Conservation (phyloP, 1,140 invertebrate species). For the Octopus bimaculoides region DNA sequence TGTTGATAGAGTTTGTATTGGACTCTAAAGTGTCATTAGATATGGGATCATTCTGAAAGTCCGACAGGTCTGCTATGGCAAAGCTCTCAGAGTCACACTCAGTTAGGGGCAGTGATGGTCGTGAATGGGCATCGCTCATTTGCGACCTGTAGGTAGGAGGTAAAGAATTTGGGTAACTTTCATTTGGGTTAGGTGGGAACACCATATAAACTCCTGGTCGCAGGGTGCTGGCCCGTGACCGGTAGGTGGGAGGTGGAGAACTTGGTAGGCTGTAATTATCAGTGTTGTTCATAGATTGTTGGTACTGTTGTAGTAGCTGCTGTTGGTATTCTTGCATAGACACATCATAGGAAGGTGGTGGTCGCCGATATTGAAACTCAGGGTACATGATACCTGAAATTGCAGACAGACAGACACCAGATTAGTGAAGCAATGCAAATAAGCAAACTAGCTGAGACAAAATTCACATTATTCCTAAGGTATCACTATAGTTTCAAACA, state of each 20-base stretch:
- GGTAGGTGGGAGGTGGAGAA: constrained; percentile 52
- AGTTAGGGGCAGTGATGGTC: constrained; percentile 16
- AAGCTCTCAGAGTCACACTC: neutral
- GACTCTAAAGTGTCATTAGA: neutral
- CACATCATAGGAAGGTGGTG: constrained; percentile 53
- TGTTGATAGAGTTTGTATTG: neutral
- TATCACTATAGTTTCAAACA: too few relatives aligned
- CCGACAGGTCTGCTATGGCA: neutral
- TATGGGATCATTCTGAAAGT: neutral
- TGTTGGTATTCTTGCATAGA: constrained; percentile 54
- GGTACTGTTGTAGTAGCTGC: constrained; percentile 33
- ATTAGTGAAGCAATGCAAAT: too few relatives aligned
- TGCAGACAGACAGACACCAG: too few relatives aligned
- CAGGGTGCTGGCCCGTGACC: constrained; percentile 48
- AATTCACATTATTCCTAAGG: too few relatives aligned
- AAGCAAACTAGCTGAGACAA: too few relatives aligned
- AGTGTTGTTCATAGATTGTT: constrained; percentile 21
- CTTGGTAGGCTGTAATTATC: constrained; percentile 46
- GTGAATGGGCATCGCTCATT: constrained; percentile 31
- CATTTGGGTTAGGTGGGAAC: constrained; percentile 43
- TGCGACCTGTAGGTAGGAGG: constrained; percentile 54
- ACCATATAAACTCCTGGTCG: constrained; percentile 52
- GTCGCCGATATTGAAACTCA: constrained; percentile 52
- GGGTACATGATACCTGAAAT: constrained; percentile 52
- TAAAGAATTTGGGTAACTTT: constrained; percentile 44